Base-by-base conservation (phyloP, 2,888 invertebrate species). In the Lasioglossum zephyrum region DNA sequence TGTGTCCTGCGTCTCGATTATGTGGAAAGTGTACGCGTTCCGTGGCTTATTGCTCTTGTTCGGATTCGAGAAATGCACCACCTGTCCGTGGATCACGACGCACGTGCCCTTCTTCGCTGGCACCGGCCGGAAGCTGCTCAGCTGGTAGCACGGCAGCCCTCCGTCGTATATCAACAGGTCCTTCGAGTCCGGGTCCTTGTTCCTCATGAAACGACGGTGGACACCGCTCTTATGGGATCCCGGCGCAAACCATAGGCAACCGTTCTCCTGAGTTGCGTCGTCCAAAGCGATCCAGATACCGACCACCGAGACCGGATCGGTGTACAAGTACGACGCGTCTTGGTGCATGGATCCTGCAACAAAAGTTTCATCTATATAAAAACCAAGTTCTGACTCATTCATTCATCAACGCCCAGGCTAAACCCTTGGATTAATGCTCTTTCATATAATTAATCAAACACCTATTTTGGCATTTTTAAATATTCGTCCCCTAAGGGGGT, bases 281-380 rank as follows among this genome's bases (percentile, higher is more conserved):
- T 99, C 99, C 8, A 99, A 95, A 0, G 99, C 99, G 87, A 99
- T 97, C 99, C 99, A 99, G 93, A 99, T 97, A 0, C 99, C 99
- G 2, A 98, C 95, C 0, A 98, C 96, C 16, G 97, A 97, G 69
- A 96, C 96, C 1, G 99, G 99, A 31, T 98, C 98, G 0, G 98
- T 98, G 94, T 97, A 96, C 69, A 99, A 96, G 94, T 97, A 99
- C 4, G 98, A 97, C 0, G 98, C 97, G 94, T 99, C 99, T 95
- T 98, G 98, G 95, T 98, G 98, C 0, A 97, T 96, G 31, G 95
- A 96, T 4, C 98, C 98, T 97, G 95, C 95, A 39, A 69, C 69
- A 39, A 39, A 63, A 2, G 3, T 57, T 11, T 11, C 4, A 31
- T 31, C 31, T 31, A 31, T 31, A 31, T 31, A 31, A 31, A 31